Evolutionary conservation across 2,113 vertebrate species (phyloP).

Genomic region (Etia nguti): DNA sequence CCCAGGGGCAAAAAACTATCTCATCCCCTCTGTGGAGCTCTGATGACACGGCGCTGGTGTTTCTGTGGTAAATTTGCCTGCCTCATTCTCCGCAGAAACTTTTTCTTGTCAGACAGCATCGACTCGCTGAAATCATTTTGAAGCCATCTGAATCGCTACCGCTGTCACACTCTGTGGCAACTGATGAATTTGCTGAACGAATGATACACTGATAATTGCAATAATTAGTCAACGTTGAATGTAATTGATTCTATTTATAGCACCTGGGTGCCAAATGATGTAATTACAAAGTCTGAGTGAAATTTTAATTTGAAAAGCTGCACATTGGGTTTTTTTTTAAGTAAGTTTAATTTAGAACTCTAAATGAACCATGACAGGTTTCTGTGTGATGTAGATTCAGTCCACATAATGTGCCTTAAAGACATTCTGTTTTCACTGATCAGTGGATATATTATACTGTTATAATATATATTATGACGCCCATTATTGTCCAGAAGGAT

Average conservation of each 20-base stretch:
- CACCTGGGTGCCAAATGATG: not conserved
- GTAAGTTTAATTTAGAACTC: not conserved
- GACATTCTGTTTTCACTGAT: not conserved
- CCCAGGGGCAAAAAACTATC: slow-evolving; percentile 12
- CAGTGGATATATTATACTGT: not conserved
- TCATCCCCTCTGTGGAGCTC: slow-evolving; percentile 9
- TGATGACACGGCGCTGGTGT: slow-evolving; percentile 15
- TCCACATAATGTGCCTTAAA: not conserved
- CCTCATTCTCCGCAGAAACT: not conserved
- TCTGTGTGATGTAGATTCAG: not conserved
- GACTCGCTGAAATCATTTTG: not conserved
- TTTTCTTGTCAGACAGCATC: slow-evolving; percentile 1
- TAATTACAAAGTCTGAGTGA: not conserved
- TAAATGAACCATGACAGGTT: not conserved
- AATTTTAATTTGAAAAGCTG: not conserved
- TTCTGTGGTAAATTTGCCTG: slow-evolving; percentile 6
- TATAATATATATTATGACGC: not conserved
- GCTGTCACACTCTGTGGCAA: not conserved
- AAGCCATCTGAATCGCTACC: not conserved
- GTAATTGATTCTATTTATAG: not conserved
- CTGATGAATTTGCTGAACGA: not conserved
- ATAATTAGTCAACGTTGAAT: not conserved
- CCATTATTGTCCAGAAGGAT: not conserved
- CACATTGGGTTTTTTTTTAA: not conserved
- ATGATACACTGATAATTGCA: not conserved